Evolutionary conservation across 2,888 invertebrate genomes (phyloP), one percentile per base, ranked within the genome.

Genomic region (Euzetes globulus): DNA sequence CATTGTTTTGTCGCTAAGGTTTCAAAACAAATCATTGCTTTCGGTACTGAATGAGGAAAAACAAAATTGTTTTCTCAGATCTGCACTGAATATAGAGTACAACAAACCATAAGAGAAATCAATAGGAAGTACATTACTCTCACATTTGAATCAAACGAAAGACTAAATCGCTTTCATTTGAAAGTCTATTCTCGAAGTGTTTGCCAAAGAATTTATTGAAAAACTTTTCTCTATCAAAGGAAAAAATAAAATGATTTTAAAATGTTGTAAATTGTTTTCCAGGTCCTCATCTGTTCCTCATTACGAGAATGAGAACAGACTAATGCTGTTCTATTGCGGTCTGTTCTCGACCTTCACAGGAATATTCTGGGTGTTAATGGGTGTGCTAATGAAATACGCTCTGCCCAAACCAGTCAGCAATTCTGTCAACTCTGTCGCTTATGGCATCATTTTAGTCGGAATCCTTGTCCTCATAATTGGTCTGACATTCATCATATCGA

Each of bases 91-190:
- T 60, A 25, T 60, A 70, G 41, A 70, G 70, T 37, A 27, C 70
- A 70, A 45, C 22, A 70, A 47, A 70, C 70, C 25, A 47, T 47
- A 13, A 47, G 13, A 70, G 25, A 70, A 70, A 70, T 70, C 70
- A 47, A 70, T 70, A 70, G 6, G 45, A 70, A 70, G 70, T 45
- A 41, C 70, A 70, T 70, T 70, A 70, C 47, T 47, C 70, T 47
- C 25, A 70, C n/a, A 33, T 37, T 1, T 33, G 5, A 63, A 58
- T 4, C 58, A 58, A 58, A 63, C 29, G 27, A n/a, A 19, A 15
- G 33, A 27, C 63, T n/a, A 19, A 63, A 7, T 63, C 15, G 17
- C 33, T 27, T 63, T 63, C 63, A 63, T 58, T 58, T 58, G 27
- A 1, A 55, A 17, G 6, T 58, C 27, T 25, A 17, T 29, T 25